phyloP scores from a whole-genome alignment of 2,888 invertebrate species.

The Ptilodon capucinus region DNA sequence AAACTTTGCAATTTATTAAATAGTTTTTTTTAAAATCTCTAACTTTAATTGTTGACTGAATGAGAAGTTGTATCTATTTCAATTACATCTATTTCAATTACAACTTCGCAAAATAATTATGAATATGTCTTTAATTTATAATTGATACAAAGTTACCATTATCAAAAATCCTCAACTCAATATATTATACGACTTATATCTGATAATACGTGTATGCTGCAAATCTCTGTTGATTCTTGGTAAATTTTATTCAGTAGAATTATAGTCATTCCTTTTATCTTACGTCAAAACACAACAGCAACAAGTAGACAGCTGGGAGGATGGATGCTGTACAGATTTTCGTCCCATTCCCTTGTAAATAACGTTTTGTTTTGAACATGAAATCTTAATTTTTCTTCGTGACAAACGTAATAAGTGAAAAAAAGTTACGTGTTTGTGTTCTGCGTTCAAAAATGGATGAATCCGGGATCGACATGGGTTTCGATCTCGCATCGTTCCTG shows the following conservation, averaged over 20 bases:
- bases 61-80: no score
- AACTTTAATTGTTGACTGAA: no score
- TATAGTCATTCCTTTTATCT: conserved; percentile 60
- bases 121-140: neutral
- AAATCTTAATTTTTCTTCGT: conserved; percentile 43
- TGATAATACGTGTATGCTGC: neutral
- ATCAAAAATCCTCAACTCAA: neutral
- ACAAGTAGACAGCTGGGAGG: conserved; percentile 79
- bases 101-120: conserved; percentile 18
- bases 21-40: no score
- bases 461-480: conserved; percentile 85
- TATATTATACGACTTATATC: neutral
- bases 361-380: conserved; percentile 60
- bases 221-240: conserved; percentile 3
- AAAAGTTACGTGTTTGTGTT: conserved; percentile 39
- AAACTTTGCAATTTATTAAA: no score
- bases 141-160: neutral
- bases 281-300: conserved; percentile 61
- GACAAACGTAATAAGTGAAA: conserved; percentile 55
- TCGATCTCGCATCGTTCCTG: conserved; percentile 83
- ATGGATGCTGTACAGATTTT: conserved; percentile 69
- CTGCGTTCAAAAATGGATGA: conserved; percentile 80
- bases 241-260: conserved; percentile 42
- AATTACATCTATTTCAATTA: no score
- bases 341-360: conserved; percentile 52